phyloP scores from a whole-genome alignment of 2,888 invertebrate species.

The Heliconius sara region DNA sequence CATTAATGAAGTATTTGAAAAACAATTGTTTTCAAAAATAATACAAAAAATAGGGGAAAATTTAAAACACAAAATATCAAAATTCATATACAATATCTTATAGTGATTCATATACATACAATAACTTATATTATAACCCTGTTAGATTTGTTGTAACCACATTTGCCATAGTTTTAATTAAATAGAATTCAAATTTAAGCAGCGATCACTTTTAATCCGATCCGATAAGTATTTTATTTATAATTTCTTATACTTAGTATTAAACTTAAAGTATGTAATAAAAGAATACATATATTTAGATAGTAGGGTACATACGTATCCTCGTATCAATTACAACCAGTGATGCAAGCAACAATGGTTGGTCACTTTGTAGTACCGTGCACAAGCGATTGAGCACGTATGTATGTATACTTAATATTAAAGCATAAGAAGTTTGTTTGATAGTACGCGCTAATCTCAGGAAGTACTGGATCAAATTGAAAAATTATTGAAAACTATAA shows the following conservation, averaged over 20 bases:
- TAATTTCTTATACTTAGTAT: background rate
- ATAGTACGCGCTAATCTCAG: too few species aligned
- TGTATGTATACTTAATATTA: background rate
- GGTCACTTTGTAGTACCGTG: conserved; percentile 8
- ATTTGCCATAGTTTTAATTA: too few species aligned
- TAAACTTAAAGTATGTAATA: background rate
- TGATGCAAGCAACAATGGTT: conserved; percentile 26
- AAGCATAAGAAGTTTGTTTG: too few species aligned
- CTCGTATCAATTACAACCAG: conserved; percentile 22
- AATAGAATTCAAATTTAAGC: too few species aligned
- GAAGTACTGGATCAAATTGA: too few species aligned
- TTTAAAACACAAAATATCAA: too few species aligned
- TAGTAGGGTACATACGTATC: background rate
- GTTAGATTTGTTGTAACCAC: too few species aligned
- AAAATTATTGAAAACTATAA: too few species aligned
- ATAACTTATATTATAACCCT: too few species aligned
- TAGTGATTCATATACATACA: too few species aligned
- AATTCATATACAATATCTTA: too few species aligned
- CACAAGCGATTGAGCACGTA: conserved; percentile 4
- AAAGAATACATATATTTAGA: background rate
- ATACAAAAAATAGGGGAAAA: too few species aligned
- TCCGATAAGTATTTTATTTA: background rate
- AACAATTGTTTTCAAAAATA: background rate
- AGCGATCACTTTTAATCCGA: background rate
- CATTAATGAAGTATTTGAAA: background rate